These are phyloP conservation scores for Sardina pilchardus DNA, from an alignment of 2,113 vertebrate genomes.

Conservation along the genomic window DNA sequence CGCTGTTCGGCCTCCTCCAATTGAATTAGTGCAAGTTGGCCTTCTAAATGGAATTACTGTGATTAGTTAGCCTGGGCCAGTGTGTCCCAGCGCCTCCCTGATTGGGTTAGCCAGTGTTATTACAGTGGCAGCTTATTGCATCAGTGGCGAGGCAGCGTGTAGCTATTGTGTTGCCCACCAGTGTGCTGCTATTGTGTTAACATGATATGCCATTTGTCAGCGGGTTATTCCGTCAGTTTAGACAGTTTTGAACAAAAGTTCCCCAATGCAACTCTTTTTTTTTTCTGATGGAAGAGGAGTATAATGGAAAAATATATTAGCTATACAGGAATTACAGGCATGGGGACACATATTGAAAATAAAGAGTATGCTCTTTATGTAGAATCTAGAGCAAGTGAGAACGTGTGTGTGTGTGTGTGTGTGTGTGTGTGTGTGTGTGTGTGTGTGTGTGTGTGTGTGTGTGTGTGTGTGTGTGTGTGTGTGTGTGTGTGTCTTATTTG, in stretches of 20 bases:
- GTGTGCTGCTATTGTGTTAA: neutral
- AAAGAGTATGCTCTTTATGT: no score
- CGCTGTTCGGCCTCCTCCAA: neutral
- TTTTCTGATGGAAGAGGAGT: no score
- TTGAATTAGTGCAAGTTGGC: neutral
- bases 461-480: neutral
- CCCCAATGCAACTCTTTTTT: no score
- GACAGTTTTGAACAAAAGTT: no score
- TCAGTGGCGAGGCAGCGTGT: neutral
- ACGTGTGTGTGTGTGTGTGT: neutral
- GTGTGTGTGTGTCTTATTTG: neutral
- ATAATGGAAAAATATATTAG: no score
- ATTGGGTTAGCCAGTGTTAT: slow-evolving; percentile 13
- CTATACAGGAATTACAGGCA: no score
- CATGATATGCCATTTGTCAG: neutral
- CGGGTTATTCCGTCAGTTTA: neutral
- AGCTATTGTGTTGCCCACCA: neutral
- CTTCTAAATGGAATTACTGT: neutral
- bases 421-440: neutral
- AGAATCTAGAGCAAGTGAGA: neutral
- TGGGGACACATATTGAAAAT: no score
- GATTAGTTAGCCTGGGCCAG: neutral
- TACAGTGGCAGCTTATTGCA: neutral
- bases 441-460: neutral
- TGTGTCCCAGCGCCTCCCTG: neutral